These are phyloP conservation scores for Pyralis farinalis DNA, from an alignment of 2,888 invertebrate species.

Conservation along the genomic window DNA sequence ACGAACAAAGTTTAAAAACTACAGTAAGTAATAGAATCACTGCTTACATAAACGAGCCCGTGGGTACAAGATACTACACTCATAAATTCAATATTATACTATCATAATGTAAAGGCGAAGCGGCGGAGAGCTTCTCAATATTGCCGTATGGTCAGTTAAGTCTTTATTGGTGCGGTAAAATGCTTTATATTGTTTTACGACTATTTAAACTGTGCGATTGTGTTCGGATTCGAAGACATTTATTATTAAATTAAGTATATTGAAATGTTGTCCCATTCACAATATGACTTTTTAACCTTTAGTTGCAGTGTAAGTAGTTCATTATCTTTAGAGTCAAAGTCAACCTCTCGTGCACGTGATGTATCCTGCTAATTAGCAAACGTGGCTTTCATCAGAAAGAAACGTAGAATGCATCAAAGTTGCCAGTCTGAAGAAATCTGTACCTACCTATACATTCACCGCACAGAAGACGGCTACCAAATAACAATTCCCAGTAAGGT, in stretches of 20 bases:
- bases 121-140: constrained; percentile 21
- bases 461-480: no score
- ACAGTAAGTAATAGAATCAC: constrained; percentile 9
- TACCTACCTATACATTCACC: no score
- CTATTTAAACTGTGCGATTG: constrained; percentile 30
- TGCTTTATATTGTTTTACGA: constrained; percentile 26
- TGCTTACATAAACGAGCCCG: constrained; percentile 11
- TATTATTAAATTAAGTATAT: constrained; percentile 14
- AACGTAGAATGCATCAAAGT: no score
- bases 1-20: no score
- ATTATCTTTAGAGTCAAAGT: no score
- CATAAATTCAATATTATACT: constrained; percentile 12
- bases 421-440: no score
- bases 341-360: no score
- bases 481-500: no score
- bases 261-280: neutral
- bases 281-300: no score
- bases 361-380: no score
- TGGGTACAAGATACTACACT: constrained; percentile 7
- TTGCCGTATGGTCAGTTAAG: constrained; percentile 31
- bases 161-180: constrained; percentile 27
- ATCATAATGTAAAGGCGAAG: constrained; percentile 19
- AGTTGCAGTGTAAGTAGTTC: no score
- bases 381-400: no score
- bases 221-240: constrained; percentile 14